Evolutionary conservation across 2,888 invertebrate genomes (phyloP), one percentile per base, ranked within the genome.

Genomic region (Pandemis corylana): DNA sequence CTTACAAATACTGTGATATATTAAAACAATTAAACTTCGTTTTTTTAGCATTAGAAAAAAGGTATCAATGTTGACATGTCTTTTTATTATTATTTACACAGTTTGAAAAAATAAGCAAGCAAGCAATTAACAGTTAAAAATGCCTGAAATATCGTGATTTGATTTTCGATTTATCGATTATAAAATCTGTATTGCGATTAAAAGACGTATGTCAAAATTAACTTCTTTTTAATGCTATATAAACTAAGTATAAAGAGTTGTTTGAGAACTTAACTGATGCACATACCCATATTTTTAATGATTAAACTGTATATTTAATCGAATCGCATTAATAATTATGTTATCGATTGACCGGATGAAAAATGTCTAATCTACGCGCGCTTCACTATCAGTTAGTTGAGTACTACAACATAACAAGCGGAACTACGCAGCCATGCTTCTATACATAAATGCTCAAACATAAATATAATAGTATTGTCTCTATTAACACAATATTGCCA

Each of bases 311-410:
- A 36, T 4, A 0, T 49, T 49, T n/a, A 28, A 49, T 46, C 7
- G 49, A n/a, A 44, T 28, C 13, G 13, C 28, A 7, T 49, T 49
- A 61, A 5, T n/a, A 53, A 36, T 53, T 56, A 2, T 63, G 12
- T 63, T 72, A 72, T 72, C 56, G 53, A 72, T 53, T 44, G 15
- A 53, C n/a, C 44, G 44, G 63, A 7, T 72, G 62, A 28, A 51
- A 63, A 67, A 61, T 53, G 65, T 51, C 7, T 61, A 51, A 61
- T 53, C 67, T 42, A 63, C 13, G 51, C 15, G 41, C 7, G 44
- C 41, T 9, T n/a, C 72, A 53, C 42, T 62, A 68, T 68, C 72
- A 53, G 72, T 41, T 28, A 42, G 41, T 20, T 42, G 13, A 20
- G 49, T 63, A 15, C 28, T 13, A 49, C 28, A 20, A 20, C 46